A percentile compares a stretch with the other conserved stretches of the same genome.
These are phyloP conservation scores for Ormyrus thymus DNA, from an alignment of 2,888 invertebrate species.

Conservation along the genomic window DNA sequence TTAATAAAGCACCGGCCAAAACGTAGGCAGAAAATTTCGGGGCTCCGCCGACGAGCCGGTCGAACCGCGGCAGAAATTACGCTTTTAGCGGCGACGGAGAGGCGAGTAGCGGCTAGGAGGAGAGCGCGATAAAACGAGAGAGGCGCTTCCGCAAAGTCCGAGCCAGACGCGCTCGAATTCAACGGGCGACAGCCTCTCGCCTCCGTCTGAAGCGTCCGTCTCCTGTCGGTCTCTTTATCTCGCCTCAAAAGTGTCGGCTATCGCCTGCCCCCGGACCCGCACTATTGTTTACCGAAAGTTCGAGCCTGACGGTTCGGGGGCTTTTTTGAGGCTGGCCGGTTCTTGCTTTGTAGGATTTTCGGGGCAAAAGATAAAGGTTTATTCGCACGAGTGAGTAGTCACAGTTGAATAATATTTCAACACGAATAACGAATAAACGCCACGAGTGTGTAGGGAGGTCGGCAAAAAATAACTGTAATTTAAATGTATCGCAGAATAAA, in stretches of 20 bases:
- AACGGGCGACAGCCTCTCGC: not conserved
- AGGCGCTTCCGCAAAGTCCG: slow-evolving; percentile 30
- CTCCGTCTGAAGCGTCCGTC: not conserved
- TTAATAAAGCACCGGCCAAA: no score
- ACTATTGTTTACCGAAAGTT: slow-evolving; percentile 32
- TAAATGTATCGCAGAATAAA: no score
- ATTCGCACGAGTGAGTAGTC: no score
- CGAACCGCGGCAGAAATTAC: slow-evolving; percentile 33
- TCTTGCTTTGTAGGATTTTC: not conserved
- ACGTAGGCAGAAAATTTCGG: not conserved
- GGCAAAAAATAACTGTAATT: no score
- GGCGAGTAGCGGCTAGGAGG: slow-evolving; percentile 7
- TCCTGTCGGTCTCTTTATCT: not conserved
- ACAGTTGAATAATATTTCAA: no score
- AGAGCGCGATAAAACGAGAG: slow-evolving; percentile 30
- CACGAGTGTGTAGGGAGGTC: no score
- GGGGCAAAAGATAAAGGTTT: no score
- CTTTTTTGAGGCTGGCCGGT: not conserved
- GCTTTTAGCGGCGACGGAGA: slow-evolving; percentile 28
- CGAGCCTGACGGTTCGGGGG: slow-evolving; percentile 5
- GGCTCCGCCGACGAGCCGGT: not conserved
- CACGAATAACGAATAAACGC: no score
- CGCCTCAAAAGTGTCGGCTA: slow-evolving; percentile 13
- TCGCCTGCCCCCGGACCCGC: not conserved
- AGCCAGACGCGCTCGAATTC: slow-evolving; percentile 37